phyloP scores from a whole-genome alignment of 2,888 invertebrate genomes.

The Epinotia ramella region DNA sequence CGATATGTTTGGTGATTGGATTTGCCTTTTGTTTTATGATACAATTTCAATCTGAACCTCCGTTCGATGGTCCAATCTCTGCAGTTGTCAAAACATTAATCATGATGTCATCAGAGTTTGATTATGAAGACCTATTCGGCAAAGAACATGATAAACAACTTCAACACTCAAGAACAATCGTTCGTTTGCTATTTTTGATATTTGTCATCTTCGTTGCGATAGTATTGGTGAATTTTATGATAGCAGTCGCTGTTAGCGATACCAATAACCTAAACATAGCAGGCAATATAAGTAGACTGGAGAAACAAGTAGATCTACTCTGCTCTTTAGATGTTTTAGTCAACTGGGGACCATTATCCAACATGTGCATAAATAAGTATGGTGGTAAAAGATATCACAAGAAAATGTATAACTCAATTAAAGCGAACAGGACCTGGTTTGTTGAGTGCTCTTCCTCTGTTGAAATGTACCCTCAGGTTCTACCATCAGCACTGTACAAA shows the following conservation, averaged over 20 bases:
- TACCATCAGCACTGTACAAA: constrained; percentile 22
- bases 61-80: constrained; percentile 59
- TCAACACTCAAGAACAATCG: constrained; percentile 54
- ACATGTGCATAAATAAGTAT: constrained; percentile 47
- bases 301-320: constrained; percentile 64
- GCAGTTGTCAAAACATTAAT: constrained; percentile 65
- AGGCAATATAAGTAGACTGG: constrained; percentile 60
- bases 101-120: constrained; percentile 71
- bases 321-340: constrained; percentile 55
- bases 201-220: constrained; percentile 63
- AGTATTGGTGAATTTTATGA: constrained; percentile 66
- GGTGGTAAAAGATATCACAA: constrained; percentile 27
- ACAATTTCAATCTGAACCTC: constrained; percentile 57
- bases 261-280: constrained; percentile 62
- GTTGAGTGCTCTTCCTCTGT: constrained; percentile 24
- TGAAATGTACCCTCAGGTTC: constrained; percentile 27
- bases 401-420: constrained; percentile 41
- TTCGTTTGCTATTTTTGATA: constrained; percentile 61
- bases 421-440: constrained; percentile 29
- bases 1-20: constrained; percentile 62
- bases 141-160: constrained; percentile 43
- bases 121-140: constrained; percentile 61
- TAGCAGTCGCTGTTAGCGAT: constrained; percentile 69
- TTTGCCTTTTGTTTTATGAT: constrained; percentile 66
- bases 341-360: constrained; percentile 49